These are phyloP conservation scores for Hesperia comma DNA, from an alignment of 2,888 invertebrate genomes.

Conservation along the genomic window DNA sequence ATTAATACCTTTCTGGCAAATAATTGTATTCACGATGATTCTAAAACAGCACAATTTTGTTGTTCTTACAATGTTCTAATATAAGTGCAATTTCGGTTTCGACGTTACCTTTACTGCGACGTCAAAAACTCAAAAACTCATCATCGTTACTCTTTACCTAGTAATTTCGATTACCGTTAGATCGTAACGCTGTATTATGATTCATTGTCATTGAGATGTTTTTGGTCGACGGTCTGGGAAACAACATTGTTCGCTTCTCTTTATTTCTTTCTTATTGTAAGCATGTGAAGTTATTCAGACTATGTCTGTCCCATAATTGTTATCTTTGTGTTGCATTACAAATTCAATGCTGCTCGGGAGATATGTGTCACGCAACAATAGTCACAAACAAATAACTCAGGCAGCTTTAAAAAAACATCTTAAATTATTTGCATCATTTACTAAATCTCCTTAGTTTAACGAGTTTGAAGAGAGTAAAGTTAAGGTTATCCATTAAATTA, in stretches of 20 bases:
- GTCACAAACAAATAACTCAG: no score
- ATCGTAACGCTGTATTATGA: constrained; percentile 36
- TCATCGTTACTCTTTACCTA: constrained; percentile 39
- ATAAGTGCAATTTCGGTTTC: not conserved
- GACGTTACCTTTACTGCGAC: constrained; percentile 28
- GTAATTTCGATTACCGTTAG: constrained; percentile 45
- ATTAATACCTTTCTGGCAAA: not conserved
- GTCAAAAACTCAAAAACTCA: constrained; percentile 42
- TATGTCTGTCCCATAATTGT: constrained; percentile 47
- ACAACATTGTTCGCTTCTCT: constrained; percentile 48
- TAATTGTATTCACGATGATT: not conserved
- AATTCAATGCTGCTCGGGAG: not conserved
- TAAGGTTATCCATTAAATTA: not conserved
- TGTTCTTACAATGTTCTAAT: not conserved
- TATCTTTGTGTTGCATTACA: constrained; percentile 18
- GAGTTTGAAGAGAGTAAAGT: not conserved
- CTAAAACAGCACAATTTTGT: not conserved
- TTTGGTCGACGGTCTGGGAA: constrained; percentile 44
- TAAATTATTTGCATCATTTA: no score
- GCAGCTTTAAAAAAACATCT: no score
- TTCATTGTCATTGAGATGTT: constrained; percentile 42
- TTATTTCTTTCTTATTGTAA: constrained; percentile 44
- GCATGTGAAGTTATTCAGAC: constrained; percentile 50
- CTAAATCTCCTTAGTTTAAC: no score
- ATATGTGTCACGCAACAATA: not conserved